Base-by-base conservation (phyloP, 2,797 vertebrate species). In the Enteromius radiatus region DNA sequence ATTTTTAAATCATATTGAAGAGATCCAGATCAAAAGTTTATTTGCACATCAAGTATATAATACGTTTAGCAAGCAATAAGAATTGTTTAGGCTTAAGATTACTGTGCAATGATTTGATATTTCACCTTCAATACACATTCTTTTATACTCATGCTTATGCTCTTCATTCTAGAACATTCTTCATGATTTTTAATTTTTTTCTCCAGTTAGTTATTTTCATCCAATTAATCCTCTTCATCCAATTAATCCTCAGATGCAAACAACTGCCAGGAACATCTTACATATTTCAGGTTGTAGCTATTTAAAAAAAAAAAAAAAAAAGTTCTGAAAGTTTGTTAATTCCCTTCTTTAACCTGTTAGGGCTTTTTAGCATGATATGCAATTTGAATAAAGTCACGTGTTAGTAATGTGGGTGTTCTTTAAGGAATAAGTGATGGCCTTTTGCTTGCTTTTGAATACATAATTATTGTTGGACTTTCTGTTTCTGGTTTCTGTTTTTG, bases 321-420 rank as follows among this genome's bases (percentile, higher is more conserved):
- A 3, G 23, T 43, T 70, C 23, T 5, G 7, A 47, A 47, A 31
- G 26, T 31, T 28, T 38, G 45, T 65, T 63, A n/a, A 49, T 36
- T 11, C n/a, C 11, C 31, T 49, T 74, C 6, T 73, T 36, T 64
- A 21, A 33, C 49, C 43, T 1, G n/a, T 63, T 52, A n/a, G 23
- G 5, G 41, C 4, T 69, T 12, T 31, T 54, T 52, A 43, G 23
- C 36, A 7, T 21, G 17, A 77, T 77, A 77, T 31, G 47, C n/a
- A 14, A 33, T 19, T 31, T 74, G 19, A 73, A 52, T 26, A 12
- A 52, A 26, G 26, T 2, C 5, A 36, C 10, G 26, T 67, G 11
- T 95, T 82, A 31, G 28, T 54, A 52, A 76, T 61, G 21, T 26
- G 49, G 21, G 15, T 43, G 33, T 90, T 94, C 78, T 41, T 28